Evolutionary conservation across 2,113 vertebrate genomes (phyloP).

Genomic region (Microtus ochrogaster): DNA sequence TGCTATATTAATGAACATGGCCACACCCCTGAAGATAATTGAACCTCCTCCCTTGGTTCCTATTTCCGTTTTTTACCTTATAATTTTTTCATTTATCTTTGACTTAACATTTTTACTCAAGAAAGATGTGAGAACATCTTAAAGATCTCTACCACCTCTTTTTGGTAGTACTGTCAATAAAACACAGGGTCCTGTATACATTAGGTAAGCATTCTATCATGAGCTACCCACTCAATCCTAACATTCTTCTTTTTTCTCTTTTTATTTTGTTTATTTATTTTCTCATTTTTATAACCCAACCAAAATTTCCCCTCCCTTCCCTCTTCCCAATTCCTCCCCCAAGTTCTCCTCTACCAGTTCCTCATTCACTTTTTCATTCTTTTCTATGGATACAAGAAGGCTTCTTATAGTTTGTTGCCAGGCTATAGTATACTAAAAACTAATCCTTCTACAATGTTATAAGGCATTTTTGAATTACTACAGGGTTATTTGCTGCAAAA

Average conservation of each 20-base stretch:
- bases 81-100: neutral
- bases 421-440: conserved; percentile 19
- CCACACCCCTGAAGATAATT: neutral
- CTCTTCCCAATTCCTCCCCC: neutral
- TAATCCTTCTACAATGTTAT: conserved; percentile 24
- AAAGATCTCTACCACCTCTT: neutral
- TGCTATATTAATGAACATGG: neutral
- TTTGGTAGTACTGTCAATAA: neutral
- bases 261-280: neutral
- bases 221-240: neutral
- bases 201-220: neutral
- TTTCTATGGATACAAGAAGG: neutral
- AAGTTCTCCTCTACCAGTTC: neutral
- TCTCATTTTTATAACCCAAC: neutral
- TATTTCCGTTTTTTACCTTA: neutral
- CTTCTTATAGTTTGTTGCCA: neutral
- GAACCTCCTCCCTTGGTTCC: neutral
- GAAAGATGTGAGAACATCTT: neutral
- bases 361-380: neutral
- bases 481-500: conserved; percentile 21
- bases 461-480: neutral
- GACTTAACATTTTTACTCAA: neutral
- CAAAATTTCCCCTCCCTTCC: neutral
- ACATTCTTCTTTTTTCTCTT: neutral
- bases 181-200: neutral